Evolutionary conservation across 2,797 vertebrate genomes (phyloP).

Genomic region (Fistularia commersonii): DNA sequence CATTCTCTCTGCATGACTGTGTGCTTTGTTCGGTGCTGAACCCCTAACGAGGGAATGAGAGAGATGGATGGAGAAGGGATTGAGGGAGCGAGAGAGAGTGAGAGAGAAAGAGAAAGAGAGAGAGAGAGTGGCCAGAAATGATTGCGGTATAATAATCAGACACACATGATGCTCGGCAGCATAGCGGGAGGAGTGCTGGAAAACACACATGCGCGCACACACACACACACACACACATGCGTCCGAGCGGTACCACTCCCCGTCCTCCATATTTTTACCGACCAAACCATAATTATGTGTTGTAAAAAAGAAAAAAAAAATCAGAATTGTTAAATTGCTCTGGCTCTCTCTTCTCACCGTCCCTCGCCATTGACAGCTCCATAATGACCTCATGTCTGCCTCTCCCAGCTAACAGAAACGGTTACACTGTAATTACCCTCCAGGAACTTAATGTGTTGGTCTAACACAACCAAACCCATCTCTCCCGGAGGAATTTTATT

Average conservation of each 20-base stretch:
- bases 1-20: conserved; percentile 72
- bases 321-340: conserved; percentile 72
- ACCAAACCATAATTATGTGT: conserved; percentile 72
- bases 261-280: conserved; percentile 34
- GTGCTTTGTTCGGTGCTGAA: conserved; percentile 61
- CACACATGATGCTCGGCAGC: conserved; percentile 60
- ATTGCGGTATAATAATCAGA: conserved; percentile 70
- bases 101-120: conserved; percentile 10
- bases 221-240: conserved; percentile 19
- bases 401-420: conserved; percentile 60
- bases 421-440: conserved; percentile 71
- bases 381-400: conserved; percentile 74
- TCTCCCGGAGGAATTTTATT: conserved; percentile 56
- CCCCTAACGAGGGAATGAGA: conserved; percentile 55
- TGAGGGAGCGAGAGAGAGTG: conserved; percentile 28
- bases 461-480: conserved; percentile 59
- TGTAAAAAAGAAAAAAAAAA: conserved; percentile 61
- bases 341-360: conserved; percentile 60
- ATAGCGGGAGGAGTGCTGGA: conserved; percentile 24
- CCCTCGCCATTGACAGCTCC: conserved; percentile 60
- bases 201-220: conserved; percentile 25
- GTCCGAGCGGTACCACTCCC: conserved; percentile 43
- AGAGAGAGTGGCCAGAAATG: conserved; percentile 44
- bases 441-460: conserved; percentile 68
- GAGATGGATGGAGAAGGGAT: conserved; percentile 54